Evolutionary conservation across 1,140 invertebrate species (phyloP).

Genomic region (Xylocopa sonorina): DNA sequence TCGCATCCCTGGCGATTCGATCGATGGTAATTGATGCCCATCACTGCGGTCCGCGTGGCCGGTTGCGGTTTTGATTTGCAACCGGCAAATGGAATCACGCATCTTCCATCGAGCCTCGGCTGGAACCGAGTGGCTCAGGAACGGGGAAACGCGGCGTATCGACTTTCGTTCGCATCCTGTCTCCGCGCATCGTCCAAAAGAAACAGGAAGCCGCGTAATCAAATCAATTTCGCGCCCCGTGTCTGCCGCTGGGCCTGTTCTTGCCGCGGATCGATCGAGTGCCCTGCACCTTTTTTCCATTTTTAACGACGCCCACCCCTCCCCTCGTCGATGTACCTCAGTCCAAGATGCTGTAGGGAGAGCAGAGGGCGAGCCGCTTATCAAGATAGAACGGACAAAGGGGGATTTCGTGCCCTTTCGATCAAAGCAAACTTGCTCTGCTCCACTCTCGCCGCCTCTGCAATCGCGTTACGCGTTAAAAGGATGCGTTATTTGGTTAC

Average conservation of each 20-base stretch:
- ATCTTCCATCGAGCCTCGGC: constrained; percentile 37
- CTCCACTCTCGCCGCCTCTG: background rate
- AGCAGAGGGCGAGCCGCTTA: background rate
- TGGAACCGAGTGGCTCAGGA: constrained; percentile 55
- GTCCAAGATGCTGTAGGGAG: background rate
- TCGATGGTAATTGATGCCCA: constrained; percentile 62
- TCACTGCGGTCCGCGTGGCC: constrained; percentile 60
- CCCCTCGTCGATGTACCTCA: background rate
- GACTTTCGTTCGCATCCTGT: constrained; percentile 32
- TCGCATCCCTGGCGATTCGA: constrained; percentile 38
- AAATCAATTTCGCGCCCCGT: constrained; percentile 61
- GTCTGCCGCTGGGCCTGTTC: background rate
- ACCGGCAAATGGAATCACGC: constrained; percentile 69
- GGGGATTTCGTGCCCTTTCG: background rate
- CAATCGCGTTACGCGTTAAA: background rate
- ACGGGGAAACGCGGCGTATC: constrained; percentile 31
- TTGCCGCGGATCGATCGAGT: background rate
- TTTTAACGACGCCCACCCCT: background rate
- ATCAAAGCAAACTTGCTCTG: background rate
- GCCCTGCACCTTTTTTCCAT: background rate
- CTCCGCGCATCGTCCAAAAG: constrained; percentile 42
- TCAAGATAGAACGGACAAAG: background rate
- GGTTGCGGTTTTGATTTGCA: constrained; percentile 69
- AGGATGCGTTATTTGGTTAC: background rate
- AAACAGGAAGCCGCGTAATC: constrained; percentile 64